Base-by-base conservation (phyloP, 2,797 vertebrate genomes). In the Cossypha dichroa region DNA sequence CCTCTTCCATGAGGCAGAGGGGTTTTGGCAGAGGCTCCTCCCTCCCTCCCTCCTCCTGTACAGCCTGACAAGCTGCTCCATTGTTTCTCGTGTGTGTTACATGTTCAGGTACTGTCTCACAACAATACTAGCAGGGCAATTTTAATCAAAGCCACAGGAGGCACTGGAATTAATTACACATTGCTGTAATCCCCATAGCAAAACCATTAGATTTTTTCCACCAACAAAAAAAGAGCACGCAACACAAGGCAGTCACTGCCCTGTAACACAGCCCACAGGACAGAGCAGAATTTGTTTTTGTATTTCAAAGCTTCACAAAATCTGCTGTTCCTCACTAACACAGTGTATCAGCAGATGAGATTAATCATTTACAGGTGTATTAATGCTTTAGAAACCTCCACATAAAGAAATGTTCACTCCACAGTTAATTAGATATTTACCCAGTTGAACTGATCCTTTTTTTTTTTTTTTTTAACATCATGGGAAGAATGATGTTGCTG, bases 81-180 rank as follows among this genome's bases (percentile, higher is more conserved):
- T 28, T 62, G 52, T 66, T 95, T 59, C 82, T 40, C 38, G 13
- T 4, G 19, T 13, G 48, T 3, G 2, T 23, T 72, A 21, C n/a
- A 13, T 4, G 66, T 66, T 79, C 93, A 94, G 80, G 86, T 90
- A 76, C 22, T 31, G 70, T 34, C 62, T 91, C 70, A 38, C n/a
- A 83, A 34, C 48, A 88, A 38, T 36, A 81, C 45, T 49, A 82
- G 40, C 29, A 51, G 67, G 40, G 73, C 49, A 63, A 34, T 75
- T 86, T 92, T 75, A 90, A 94, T 94, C 85, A 88, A 94, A 93
- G 58, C 64, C 87, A 79, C 67, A 12, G 87, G 55, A 95, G 82
- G 82, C 85, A 70, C 70, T 94, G 91, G 58, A 94, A 90, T 87
- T 92, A 93, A 88, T 86, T 84, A 85, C 78, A 85, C 34, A 29